phyloP scores from a whole-genome alignment of 2,113 vertebrate species.

The zebrafish (Danio rerio) region DNA sequence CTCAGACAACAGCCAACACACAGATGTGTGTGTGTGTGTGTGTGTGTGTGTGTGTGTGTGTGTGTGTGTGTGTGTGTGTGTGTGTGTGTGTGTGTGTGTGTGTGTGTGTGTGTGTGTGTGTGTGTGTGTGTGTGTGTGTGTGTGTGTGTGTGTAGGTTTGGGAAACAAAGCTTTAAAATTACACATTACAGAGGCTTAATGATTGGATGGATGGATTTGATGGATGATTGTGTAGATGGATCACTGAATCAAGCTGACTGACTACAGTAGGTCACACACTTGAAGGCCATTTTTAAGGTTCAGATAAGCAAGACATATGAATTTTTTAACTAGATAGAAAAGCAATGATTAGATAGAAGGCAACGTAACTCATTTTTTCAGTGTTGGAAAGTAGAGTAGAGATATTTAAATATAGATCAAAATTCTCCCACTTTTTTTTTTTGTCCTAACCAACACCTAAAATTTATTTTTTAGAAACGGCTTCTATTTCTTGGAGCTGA shows the following conservation, averaged over 20 bases:
- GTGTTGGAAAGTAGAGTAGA: not conserved
- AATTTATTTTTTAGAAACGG: too few species aligned
- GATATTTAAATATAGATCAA: too few species aligned
- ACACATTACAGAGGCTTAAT: not conserved
- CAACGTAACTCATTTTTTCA: not conserved
- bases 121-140: constrained; percentile 60
- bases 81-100: constrained; percentile 60
- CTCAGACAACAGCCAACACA: constrained; percentile 50
- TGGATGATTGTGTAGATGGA: constrained; percentile 7
- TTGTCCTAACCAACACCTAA: too few species aligned
- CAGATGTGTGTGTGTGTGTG: constrained; percentile 58
- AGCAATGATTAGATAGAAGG: too few species aligned
- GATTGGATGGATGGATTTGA: constrained; percentile 5
- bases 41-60: constrained; percentile 60
- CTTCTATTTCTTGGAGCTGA: too few species aligned
- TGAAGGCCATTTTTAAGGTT: not conserved
- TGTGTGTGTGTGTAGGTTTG: constrained; percentile 54
- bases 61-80: constrained; percentile 59
- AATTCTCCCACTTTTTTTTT: too few species aligned
- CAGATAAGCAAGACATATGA: not conserved
- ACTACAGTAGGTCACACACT: not conserved
- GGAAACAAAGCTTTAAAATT: constrained; percentile 45
- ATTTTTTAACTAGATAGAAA: not conserved
- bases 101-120: constrained; percentile 59
- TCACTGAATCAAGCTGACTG: constrained; percentile 3